Evolutionary conservation across 2,113 vertebrate species (phyloP), one percentile per base, ranked within the genome.

Genomic region (Esox niger): DNA sequence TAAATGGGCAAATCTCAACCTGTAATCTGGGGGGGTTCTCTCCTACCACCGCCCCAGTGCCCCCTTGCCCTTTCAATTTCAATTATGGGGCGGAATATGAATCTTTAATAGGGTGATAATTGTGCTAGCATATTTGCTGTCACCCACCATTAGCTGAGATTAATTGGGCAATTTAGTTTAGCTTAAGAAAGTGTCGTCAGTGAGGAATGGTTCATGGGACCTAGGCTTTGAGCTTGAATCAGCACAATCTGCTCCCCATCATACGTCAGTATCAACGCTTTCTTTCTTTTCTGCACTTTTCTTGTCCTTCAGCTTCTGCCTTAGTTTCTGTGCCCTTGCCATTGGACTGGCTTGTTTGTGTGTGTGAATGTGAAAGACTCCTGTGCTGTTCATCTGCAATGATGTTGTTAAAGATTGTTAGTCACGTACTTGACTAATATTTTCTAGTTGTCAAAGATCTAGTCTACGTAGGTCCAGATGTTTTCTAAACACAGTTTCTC

Each of bases 81-180:
- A 89, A 88, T 87, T 91, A 88, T 84, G 82, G 66, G 76, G 66
- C 65, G 73, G 84, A 88, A 88, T 88, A 89, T 90, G 87, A 92
- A 89, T 92, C 89, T 89, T 91, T 91, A 92, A 92, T 91, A 86
- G 84, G 86, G 77, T 89, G 85, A 89, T 92, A 92, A 92, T 92
- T 91, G 91, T 86, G 86, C 80, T 79, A 90, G 87, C 91, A 91
- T 91, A 91, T 92, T 92, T 92, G 88, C 89, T 91, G 91, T 92
- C 91, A 90, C 89, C 88, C 86, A 82, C 90, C 88, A 91, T 91
- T 91, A 90, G 89, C 79, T 83, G 74, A 90, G 89, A 92, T 92
- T 91, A 91, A 91, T 92, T 91, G 88, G 88, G 82, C 85, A 86
- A 91, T 92, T 92, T 91, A 90, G 87, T 88, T 91, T 88, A 90